Evolutionary conservation across 2,888 invertebrate genomes (phyloP).

Genomic region (Danaus chrysippus): DNA sequence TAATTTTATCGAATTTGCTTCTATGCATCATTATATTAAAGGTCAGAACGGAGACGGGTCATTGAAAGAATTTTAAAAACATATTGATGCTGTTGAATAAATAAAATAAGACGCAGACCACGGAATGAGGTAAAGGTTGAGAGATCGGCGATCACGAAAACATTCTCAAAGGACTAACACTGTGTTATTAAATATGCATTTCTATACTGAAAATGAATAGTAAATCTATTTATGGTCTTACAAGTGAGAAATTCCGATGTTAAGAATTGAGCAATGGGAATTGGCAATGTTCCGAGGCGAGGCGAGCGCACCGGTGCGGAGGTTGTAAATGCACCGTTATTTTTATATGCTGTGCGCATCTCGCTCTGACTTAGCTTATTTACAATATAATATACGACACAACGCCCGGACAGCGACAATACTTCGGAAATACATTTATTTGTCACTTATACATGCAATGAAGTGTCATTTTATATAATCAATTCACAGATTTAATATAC

Average conservation of each 20-base stretch:
- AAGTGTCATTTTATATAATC: not conserved
- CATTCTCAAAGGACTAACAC: constrained; percentile 34
- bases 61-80: constrained; percentile 34
- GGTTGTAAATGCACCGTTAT: constrained; percentile 76
- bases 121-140: constrained; percentile 45
- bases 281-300: constrained; percentile 74
- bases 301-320: constrained; percentile 56
- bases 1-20: constrained; percentile 17
- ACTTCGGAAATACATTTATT: constrained; percentile 27
- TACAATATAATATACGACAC: constrained; percentile 42
- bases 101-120: constrained; percentile 31
- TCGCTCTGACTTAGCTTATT: constrained; percentile 58
- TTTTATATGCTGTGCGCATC: constrained; percentile 76
- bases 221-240: constrained; percentile 64
- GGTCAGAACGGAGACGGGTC: constrained; percentile 38
- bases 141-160: constrained; percentile 30
- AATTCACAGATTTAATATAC: too few species aligned
- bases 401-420: constrained; percentile 28
- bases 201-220: constrained; percentile 48
- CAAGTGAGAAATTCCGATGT: constrained; percentile 73
- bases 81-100: constrained; percentile 28
- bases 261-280: constrained; percentile 71
- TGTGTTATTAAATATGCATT: constrained; percentile 30
- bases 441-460: constrained; percentile 16
- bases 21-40: constrained; percentile 24